These are phyloP conservation scores for Idaea straminata DNA, from an alignment of 2,888 invertebrate genomes.

Conservation along the genomic window DNA sequence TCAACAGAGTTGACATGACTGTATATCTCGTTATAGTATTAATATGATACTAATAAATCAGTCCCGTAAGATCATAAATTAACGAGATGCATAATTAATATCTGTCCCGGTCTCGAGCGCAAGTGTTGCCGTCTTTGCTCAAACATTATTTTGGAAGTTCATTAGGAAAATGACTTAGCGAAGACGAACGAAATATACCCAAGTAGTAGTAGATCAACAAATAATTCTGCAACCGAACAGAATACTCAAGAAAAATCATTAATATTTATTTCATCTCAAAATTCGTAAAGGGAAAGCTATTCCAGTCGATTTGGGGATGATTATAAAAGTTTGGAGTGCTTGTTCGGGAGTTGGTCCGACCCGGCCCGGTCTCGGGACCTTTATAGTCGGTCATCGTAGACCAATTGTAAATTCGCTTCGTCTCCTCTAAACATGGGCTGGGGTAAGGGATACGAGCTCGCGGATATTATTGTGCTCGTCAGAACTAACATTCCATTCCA, in stretches of 20 bases:
- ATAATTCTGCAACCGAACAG: not conserved
- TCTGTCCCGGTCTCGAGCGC: not conserved
- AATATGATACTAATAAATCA: not conserved
- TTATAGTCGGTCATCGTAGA: not conserved
- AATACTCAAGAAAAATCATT: not conserved
- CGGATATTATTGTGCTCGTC: not conserved
- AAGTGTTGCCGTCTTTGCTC: not conserved
- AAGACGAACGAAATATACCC: not conserved
- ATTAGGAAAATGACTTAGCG: not conserved
- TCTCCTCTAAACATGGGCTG: not conserved
- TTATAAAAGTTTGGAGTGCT: conserved; percentile 1
- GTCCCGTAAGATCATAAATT: not conserved
- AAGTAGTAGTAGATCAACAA: not conserved
- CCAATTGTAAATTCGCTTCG: conserved; percentile 1
- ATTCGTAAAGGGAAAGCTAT: not conserved
- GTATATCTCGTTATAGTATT: not conserved
- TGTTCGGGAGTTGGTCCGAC: not conserved
- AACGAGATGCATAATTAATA: not conserved
- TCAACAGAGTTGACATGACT: not conserved
- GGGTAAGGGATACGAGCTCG: not conserved
- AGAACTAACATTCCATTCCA: no score
- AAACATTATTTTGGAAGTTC: not conserved
- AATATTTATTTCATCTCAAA: not conserved
- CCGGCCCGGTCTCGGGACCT: not conserved
- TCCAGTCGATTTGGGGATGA: not conserved